Base-by-base conservation (phyloP, 2,113 vertebrate genomes). In the Ageneiosus marmoratus region DNA sequence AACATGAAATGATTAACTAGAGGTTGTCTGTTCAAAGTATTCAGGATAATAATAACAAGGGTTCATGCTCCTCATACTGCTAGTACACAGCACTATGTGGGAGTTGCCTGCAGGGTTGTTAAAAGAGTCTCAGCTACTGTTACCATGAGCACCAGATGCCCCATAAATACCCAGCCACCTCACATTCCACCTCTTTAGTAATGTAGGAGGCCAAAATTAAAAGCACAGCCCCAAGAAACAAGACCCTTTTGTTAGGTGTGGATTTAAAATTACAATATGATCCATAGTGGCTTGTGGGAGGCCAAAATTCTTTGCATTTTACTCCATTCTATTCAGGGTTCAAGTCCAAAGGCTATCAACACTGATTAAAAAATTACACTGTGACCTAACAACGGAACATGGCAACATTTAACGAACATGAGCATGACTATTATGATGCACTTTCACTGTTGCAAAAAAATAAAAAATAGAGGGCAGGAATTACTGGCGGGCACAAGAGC, bases 391-490 rank as follows among this genome's bases (percentile, higher is more conserved):
- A 37, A 53, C n/a, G 34, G 50, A 55, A 27, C 73, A 44, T 2
- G 60, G 15, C n/a, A 73, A 37, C 20, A 37, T 79, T 79, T 34
- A 51, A 22, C 12, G 4, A 67, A 55, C 34, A 41, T 24, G 5
- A 29, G 34, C 53, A 53, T 37, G 51, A 80, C 72, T 29, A 4
- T 44, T 50, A 20, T 78, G 60, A 24, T n/a, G n/a, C 73, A 78
- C 70, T 83, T 85, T 72, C 34, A 46, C 46, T 77, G 76, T 76
- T 76, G 87, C 82, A 32, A 60, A 58, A 78, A 44, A 58, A 15
- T 58, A 37, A 90, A 87, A 86, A 82, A 27, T 62, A 58, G 84
- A 85, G 84, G 77, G 78, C 87, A 91, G 83, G 82, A 89, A 85
- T 82, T 82, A 79, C 74, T 73, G 81, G 86, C 85, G 29, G 78